These are phyloP conservation scores for Chrysomallon squamiferum DNA, from an alignment of 1,140 invertebrate genomes.

Conservation along the genomic window DNA sequence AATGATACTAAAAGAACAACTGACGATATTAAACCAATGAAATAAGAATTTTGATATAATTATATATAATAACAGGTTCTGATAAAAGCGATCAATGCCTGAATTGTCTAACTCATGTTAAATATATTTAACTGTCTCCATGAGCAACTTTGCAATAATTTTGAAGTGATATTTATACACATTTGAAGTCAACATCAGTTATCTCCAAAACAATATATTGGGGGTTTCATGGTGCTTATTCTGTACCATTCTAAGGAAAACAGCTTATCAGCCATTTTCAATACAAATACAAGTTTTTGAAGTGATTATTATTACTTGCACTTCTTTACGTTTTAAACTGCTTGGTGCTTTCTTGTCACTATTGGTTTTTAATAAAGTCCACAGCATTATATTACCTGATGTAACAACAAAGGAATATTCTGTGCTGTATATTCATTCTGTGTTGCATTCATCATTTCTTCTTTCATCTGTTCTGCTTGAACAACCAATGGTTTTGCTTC, in stretches of 20 bases:
- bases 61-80: not conserved
- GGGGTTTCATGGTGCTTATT: no score
- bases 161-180: no score
- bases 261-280: no score
- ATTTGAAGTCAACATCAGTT: no score
- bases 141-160: not conserved
- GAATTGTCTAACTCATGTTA: not conserved
- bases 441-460: constrained; percentile 50
- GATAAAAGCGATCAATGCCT: not conserved
- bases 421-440: constrained; percentile 52
- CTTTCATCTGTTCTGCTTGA: constrained; percentile 60
- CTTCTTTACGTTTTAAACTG: no score
- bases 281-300: no score
- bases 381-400: no score
- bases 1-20: not conserved
- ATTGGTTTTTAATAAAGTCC: no score
- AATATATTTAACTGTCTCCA: not conserved
- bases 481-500: constrained; percentile 53
- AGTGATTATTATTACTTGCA: no score
- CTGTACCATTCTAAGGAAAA: no score
- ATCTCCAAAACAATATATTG: no score
- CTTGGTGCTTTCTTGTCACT: no score
- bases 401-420: constrained; percentile 58
- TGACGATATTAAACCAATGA: not conserved
- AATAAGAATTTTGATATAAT: not conserved